phyloP scores from a whole-genome alignment of 2,113 vertebrate species.

The Mobula hypostoma region DNA sequence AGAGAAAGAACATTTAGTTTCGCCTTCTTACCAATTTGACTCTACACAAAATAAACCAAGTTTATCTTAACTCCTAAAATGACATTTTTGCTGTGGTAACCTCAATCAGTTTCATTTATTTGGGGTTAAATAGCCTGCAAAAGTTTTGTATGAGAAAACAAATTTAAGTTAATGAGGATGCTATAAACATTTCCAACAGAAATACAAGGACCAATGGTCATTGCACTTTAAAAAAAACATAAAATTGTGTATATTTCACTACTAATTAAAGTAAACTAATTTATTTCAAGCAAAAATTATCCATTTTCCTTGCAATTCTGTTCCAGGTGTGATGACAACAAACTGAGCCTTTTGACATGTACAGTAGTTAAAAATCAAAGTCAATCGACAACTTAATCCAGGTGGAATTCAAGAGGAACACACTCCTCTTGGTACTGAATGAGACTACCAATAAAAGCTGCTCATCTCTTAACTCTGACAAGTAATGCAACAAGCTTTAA shows the following conservation, averaged over 20 bases:
- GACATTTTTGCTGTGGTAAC: not conserved
- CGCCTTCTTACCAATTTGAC: too few species aligned
- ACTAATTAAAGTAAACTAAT: not conserved
- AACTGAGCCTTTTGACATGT: not conserved
- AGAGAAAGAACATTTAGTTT: too few species aligned
- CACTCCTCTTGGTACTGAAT: not conserved
- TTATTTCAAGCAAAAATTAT: not conserved
- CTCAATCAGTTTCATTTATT: not conserved
- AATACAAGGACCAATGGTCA: too few species aligned
- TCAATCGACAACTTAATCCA: conserved; percentile 11
- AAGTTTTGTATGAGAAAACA: not conserved
- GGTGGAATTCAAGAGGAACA: not conserved
- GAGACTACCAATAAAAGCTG: not conserved
- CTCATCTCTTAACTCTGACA: not conserved
- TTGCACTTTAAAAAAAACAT: not conserved
- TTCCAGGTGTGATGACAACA: not conserved
- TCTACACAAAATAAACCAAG: too few species aligned
- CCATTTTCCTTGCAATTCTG: not conserved
- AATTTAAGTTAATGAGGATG: not conserved
- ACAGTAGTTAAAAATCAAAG: not conserved
- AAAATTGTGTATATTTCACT: too few species aligned
- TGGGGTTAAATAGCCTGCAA: not conserved
- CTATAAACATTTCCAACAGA: not conserved
- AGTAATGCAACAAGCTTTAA: conserved; percentile 15
- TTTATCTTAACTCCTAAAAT: not conserved